A percentile compares a stretch with the other conserved stretches of the same genome.
These are phyloP conservation scores for Pomatorhinus ruficollis DNA, from an alignment of 2,113 vertebrate genomes.

Conservation along the genomic window DNA sequence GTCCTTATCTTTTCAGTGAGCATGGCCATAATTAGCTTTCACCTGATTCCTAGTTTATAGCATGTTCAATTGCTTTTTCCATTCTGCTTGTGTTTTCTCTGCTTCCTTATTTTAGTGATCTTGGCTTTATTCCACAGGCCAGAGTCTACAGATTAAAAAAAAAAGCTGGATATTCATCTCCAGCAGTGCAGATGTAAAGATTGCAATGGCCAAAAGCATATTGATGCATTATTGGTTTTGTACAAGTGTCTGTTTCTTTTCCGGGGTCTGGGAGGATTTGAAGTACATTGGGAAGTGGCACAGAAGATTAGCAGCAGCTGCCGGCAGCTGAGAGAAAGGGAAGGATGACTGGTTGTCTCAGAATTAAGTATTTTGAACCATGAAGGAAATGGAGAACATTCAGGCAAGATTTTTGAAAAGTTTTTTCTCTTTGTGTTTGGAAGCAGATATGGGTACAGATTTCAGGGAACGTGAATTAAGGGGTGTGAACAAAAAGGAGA, in stretches of 20 bases:
- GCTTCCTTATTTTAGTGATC: neutral
- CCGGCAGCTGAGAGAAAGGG: neutral
- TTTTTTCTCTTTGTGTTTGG: neutral
- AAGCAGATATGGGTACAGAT: neutral
- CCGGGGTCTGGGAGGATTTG: neutral
- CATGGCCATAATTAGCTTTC: conserved; percentile 43
- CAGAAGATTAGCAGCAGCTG: neutral
- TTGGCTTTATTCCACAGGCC: neutral
- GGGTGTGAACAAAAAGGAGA: neutral
- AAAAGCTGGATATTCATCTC: neutral
- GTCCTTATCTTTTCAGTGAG: conserved; percentile 34
- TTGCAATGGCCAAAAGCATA: neutral
- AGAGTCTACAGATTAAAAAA: neutral
- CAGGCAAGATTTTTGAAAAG: neutral
- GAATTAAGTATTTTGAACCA: neutral
- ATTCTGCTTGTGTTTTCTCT: neutral
- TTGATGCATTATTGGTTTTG: conserved; percentile 14
- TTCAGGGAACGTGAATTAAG: neutral
- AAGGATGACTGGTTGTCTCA: neutral
- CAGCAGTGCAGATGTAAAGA: conserved; percentile 10
- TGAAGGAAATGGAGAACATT: neutral
- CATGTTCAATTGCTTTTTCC: neutral
- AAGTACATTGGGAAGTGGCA: neutral
- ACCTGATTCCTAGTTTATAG: conserved; percentile 38
- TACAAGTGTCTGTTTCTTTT: neutral